Conservation (phyloP, 37 sponge, comb jelly and placozoan species). For the Chondrilla cf. caribensis region DNA sequence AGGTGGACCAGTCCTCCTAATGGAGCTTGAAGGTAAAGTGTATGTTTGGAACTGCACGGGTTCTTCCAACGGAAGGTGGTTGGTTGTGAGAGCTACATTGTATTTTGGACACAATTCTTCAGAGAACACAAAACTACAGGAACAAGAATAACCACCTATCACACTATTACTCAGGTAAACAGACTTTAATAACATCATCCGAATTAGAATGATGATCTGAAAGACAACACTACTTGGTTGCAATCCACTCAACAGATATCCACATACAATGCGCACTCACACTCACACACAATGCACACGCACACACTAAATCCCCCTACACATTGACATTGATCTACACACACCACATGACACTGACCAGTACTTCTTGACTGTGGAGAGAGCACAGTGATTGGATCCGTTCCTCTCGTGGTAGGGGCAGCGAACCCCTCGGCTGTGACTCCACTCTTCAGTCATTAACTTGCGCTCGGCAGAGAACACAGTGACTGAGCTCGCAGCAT, state of each 20-base stretch:
- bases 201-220: too few relatives aligned
- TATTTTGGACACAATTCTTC: constrained; percentile 70
- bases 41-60: neutral
- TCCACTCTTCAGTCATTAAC: constrained; percentile 51
- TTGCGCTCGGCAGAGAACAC: constrained; percentile 34
- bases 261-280: too few relatives aligned
- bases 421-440: constrained; percentile 43
- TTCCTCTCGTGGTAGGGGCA: constrained; percentile 56
- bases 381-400: constrained; percentile 57
- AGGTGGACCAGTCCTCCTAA: too few relatives aligned
- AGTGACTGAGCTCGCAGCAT: constrained; percentile 16
- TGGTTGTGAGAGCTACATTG: constrained; percentile 38
- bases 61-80: constrained; percentile 54
- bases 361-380: constrained; percentile 44
- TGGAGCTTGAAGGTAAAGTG: too few relatives aligned
- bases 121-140: constrained; percentile 48
- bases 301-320: neutral
- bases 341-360: neutral
- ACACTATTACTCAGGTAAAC: too few relatives aligned
- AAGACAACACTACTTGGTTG: too few relatives aligned
- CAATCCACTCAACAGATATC: too few relatives aligned
- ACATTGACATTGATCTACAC: neutral
- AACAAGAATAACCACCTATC: neutral
- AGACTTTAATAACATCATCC: too few relatives aligned
- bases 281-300: too few relatives aligned